Conservation (phyloP, 2,113 vertebrate genomes). For the Lynx canadensis region DNA sequence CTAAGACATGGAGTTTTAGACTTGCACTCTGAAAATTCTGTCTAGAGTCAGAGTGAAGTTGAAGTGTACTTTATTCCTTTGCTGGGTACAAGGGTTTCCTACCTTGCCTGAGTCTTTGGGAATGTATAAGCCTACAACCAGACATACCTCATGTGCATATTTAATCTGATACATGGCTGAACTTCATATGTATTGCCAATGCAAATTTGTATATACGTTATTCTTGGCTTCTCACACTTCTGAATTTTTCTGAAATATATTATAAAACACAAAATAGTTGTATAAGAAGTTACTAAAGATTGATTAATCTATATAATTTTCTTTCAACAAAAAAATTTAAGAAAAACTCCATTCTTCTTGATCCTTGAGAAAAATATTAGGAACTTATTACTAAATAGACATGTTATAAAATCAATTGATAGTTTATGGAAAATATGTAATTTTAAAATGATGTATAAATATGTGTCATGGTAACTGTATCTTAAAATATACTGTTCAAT, state of each 20-base stretch:
- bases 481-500: background rate
- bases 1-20: background rate
- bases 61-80: background rate
- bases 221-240: background rate
- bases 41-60: background rate
- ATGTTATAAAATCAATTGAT: constrained; percentile 37
- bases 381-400: constrained; percentile 68
- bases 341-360: constrained; percentile 55
- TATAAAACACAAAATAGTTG: constrained; percentile 48
- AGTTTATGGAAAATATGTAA: constrained; percentile 51
- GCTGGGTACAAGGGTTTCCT: background rate
- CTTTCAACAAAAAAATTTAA: constrained; percentile 67
- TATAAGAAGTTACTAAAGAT: constrained; percentile 68
- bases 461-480: background rate
- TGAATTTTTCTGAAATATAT: constrained; percentile 49
- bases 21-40: background rate
- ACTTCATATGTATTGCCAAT: background rate
- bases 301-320: constrained; percentile 73
- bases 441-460: constrained; percentile 39
- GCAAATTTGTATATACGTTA: background rate
- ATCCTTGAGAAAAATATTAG: constrained; percentile 69
- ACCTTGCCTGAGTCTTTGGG: background rate
- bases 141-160: background rate
- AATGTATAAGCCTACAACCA: background rate
- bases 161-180: background rate